Percentiles rank a stretch among this genome's conserved stretches.
phyloP scores from a whole-genome alignment of 2,888 invertebrate genomes.

The Allygus modestus region DNA sequence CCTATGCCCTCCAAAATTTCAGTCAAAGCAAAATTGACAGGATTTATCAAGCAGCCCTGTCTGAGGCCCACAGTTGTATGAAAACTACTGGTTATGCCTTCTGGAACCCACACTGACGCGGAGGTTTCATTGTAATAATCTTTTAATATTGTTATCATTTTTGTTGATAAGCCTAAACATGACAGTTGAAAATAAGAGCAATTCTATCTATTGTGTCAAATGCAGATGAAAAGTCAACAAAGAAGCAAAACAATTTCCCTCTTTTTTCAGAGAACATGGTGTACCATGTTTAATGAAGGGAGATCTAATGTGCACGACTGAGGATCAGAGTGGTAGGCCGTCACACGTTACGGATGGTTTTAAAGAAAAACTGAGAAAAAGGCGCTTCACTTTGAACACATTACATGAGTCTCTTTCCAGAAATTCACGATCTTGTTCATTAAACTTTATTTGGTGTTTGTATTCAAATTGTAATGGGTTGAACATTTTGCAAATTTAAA shows the following conservation, averaged over 20 bases:
- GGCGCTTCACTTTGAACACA: too few species aligned
- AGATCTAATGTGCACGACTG: too few species aligned
- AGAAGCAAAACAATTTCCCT: slow-evolving; percentile 64
- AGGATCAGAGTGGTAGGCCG: too few species aligned
- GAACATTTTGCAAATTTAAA: too few species aligned
- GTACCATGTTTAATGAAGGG: too few species aligned
- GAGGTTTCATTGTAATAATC: slow-evolving; percentile 45
- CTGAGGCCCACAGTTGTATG: slow-evolving; percentile 63
- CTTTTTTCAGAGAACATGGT: slow-evolving; percentile 58
- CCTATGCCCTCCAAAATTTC: slow-evolving; percentile 55
- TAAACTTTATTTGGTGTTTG: too few species aligned
- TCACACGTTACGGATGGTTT: too few species aligned
- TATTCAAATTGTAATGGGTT: too few species aligned
- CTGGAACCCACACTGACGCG: slow-evolving; percentile 60
- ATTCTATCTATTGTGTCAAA: slow-evolving; percentile 67
- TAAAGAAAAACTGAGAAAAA: too few species aligned
- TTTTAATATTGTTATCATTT: slow-evolving; percentile 65
- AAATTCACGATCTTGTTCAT: too few species aligned
- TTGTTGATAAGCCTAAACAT: slow-evolving; percentile 61
- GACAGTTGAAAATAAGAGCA: slow-evolving; percentile 64
- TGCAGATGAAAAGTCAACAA: slow-evolving; percentile 65
- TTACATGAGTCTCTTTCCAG: too few species aligned
- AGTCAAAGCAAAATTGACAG: slow-evolving; percentile 63
- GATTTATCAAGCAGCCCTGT: slow-evolving; percentile 67
- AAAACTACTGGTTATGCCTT: slow-evolving; percentile 61